These are phyloP conservation scores for Nephrocerus scutellatus DNA, from an alignment of 2,888 invertebrate species.

Conservation along the genomic window DNA sequence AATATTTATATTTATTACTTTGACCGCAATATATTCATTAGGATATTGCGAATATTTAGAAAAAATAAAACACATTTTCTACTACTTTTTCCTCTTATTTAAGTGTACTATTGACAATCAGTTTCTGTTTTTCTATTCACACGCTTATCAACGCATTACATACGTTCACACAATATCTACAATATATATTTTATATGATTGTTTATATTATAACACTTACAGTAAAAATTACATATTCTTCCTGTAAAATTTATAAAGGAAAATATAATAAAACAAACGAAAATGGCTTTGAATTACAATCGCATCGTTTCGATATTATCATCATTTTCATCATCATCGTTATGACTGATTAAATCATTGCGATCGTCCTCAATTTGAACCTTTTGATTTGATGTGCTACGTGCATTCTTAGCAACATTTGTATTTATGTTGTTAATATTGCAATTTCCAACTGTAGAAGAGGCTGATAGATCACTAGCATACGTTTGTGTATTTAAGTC, in stretches of 20 bases:
- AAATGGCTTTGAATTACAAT: slow-evolving; percentile 12
- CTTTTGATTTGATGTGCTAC: slow-evolving; percentile 43
- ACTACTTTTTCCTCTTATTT: no score
- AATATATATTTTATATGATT: no score
- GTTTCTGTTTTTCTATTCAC: no score
- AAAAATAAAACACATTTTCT: no score
- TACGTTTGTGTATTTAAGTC: slow-evolving; percentile 41
- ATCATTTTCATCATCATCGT: slow-evolving; percentile 31
- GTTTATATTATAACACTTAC: no score
- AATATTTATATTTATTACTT: no score
- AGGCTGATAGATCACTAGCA: background rate
- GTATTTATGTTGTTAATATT: slow-evolving; percentile 5
- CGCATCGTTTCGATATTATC: slow-evolving; percentile 15
- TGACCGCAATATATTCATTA: no score
- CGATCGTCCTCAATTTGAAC: slow-evolving; percentile 46
- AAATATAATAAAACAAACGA: background rate
- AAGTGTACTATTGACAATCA: no score
- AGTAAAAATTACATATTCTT: no score
- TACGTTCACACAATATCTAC: no score
- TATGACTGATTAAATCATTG: slow-evolving; percentile 34
- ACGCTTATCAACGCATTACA: no score
- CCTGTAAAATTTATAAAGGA: slow-evolving; percentile 4
- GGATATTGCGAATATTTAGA: no score
- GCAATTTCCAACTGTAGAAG: slow-evolving; percentile 2
- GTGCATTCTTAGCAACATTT: slow-evolving; percentile 27